phyloP scores from a whole-genome alignment of 2,797 vertebrate species.

The Arctocebus calabarensis region DNA sequence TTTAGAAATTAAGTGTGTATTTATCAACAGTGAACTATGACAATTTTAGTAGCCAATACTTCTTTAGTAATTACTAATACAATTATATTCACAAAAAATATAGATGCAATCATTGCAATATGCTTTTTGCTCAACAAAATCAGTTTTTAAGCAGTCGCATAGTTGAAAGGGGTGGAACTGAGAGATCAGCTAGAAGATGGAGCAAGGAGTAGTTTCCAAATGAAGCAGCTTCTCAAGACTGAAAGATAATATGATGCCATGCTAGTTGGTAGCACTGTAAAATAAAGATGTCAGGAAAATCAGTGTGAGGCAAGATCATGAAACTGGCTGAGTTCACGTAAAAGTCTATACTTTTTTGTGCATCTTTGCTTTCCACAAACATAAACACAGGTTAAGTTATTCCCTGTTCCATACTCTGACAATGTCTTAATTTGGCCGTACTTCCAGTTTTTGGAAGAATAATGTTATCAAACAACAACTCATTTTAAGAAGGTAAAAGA shows the following conservation, averaged over 20 bases:
- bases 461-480: background rate
- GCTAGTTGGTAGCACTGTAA: background rate
- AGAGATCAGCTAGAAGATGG: background rate
- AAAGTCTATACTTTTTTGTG: background rate
- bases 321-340: background rate
- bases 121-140: background rate
- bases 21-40: background rate
- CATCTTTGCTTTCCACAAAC: background rate
- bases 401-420: background rate
- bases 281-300: background rate
- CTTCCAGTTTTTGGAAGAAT: background rate
- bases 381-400: background rate
- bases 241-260: background rate
- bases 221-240: background rate
- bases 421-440: background rate
- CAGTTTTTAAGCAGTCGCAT: background rate
- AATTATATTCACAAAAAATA: background rate
- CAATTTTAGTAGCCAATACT: background rate
- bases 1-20: background rate
- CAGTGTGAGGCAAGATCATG: background rate
- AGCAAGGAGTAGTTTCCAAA: background rate
- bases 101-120: background rate
- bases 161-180: background rate
- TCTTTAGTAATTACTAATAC: background rate
- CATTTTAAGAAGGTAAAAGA: background rate